Conservation (phyloP, 2,113 vertebrate species). For the Pterophyllum scalare region DNA sequence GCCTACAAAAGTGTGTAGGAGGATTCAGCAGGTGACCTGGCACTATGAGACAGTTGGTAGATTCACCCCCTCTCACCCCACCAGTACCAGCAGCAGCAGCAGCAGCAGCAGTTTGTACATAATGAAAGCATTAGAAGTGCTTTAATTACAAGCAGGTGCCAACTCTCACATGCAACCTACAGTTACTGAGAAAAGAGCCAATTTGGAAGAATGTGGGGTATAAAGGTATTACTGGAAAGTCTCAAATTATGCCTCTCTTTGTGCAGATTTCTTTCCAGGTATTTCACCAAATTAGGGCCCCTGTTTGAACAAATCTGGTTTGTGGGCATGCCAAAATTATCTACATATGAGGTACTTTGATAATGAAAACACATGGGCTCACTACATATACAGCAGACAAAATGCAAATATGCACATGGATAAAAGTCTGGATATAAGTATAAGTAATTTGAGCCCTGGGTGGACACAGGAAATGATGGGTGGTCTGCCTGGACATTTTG, state of each 20-base stretch:
- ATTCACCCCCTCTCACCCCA: slow-evolving; percentile 15
- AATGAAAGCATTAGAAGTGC: slow-evolving; percentile 17
- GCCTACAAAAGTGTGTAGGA: slow-evolving; percentile 16
- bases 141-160: slow-evolving; percentile 25
- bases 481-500: neutral
- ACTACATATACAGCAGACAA: neutral
- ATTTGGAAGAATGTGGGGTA: slow-evolving; percentile 5
- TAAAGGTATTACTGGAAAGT: neutral
- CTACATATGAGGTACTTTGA: neutral
- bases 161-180: slow-evolving; percentile 20
- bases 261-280: neutral
- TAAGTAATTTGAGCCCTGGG: neutral
- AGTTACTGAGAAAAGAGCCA: slow-evolving; percentile 25
- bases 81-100: neutral
- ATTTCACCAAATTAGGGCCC: neutral
- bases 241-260: slow-evolving; percentile 3
- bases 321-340: neutral
- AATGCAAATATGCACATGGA: neutral
- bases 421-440: too few species aligned
- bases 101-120: neutral
- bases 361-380: neutral
- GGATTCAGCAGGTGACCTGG: slow-evolving; percentile 34
- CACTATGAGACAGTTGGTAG: slow-evolving; percentile 49
- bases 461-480: neutral
- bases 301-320: neutral